Evolutionary conservation across 2,797 vertebrate species (phyloP).

Genomic region (Crax fasciolata): DNA sequence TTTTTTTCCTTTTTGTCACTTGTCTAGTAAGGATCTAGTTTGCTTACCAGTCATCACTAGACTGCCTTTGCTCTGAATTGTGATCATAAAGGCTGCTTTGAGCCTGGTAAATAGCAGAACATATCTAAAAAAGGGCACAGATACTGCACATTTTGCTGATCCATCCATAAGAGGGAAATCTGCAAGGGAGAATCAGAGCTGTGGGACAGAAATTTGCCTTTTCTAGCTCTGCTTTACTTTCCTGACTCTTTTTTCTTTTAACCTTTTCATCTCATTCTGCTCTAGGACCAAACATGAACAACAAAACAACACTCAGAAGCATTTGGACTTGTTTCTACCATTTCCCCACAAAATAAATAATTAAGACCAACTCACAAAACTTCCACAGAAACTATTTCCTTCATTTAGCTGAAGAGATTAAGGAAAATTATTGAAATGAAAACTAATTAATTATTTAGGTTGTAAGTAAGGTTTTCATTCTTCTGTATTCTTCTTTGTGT

Average conservation of each 20-base stretch:
- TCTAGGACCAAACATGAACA: background rate
- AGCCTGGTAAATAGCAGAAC: background rate
- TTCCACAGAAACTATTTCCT: background rate
- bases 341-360: background rate
- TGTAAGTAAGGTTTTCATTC: background rate
- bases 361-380: background rate
- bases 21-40: background rate
- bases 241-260: background rate
- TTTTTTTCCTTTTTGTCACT: background rate
- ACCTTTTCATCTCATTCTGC: background rate
- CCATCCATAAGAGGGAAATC: background rate
- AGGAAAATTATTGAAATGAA: background rate
- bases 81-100: background rate
- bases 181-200: background rate
- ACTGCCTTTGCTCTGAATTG: background rate
- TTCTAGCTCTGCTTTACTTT: background rate
- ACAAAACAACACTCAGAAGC: background rate
- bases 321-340: background rate
- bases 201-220: background rate
- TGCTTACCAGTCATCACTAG: fast-evolving
- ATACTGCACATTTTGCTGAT: background rate
- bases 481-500: background rate
- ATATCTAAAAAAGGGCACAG: background rate
- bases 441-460: background rate
- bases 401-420: background rate